Evolutionary conservation across 2,888 invertebrate genomes (phyloP).

Genomic region (Ichneumon xanthorius): DNA sequence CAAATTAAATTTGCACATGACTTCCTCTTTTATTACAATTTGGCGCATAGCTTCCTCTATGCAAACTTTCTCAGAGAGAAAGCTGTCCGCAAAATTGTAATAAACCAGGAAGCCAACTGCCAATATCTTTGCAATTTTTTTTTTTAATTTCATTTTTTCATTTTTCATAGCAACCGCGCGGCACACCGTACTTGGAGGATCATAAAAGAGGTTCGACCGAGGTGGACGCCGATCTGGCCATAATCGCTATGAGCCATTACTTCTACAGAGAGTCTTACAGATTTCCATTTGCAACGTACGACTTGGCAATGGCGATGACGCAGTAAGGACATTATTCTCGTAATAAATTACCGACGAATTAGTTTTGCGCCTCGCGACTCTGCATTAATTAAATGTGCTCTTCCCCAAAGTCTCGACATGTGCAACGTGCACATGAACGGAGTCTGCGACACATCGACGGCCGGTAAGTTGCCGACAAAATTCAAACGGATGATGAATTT

Average conservation of each 20-base stretch:
- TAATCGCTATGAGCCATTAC: slow-evolving; percentile 75
- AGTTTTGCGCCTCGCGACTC: no score
- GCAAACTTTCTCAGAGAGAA: no score
- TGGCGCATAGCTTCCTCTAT: no score
- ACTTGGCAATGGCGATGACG: slow-evolving; percentile 77
- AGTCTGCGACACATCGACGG: slow-evolving; percentile 72
- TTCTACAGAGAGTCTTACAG: slow-evolving; percentile 73
- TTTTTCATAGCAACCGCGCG: slow-evolving; percentile 63
- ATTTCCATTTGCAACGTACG: slow-evolving; percentile 74
- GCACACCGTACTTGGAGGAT: slow-evolving; percentile 74
- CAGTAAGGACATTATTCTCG: slow-evolving; percentile 68
- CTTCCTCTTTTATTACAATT: no score
- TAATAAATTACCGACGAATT: background rate
- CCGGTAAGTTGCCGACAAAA: slow-evolving; percentile 70
- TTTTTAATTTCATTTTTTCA: background rate
- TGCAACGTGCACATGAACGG: slow-evolving; percentile 70
- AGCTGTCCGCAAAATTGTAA: no score
- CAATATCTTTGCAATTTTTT: background rate
- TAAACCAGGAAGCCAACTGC: no score
- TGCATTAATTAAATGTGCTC: background rate
- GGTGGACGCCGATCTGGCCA: slow-evolving; percentile 74
- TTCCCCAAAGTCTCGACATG: slow-evolving; percentile 73
- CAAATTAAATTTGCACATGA: no score
- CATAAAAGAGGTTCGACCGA: slow-evolving; percentile 61
- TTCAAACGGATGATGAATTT: background rate